A percentile compares a stretch with the other conserved stretches of the same genome.
Conservation (phyloP, 2,888 invertebrate species). For the Scotopteryx bipunctaria region DNA sequence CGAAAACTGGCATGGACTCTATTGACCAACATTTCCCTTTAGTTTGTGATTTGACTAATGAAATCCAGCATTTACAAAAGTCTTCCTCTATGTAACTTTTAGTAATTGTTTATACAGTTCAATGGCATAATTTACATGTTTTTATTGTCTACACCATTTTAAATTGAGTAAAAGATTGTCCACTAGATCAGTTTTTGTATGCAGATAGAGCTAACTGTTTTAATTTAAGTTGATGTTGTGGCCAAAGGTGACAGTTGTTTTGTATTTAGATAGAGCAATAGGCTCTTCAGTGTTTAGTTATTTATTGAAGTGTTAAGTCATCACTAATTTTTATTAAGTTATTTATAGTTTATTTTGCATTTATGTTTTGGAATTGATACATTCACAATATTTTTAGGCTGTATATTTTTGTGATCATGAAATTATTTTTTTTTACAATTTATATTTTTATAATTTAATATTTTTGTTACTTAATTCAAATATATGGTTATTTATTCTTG, state of each 20-base stretch:
- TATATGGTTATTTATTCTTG: constrained; percentile 5
- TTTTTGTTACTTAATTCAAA: constrained; percentile 3
- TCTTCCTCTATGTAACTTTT: background rate
- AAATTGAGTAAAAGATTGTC: background rate
- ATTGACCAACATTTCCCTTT: constrained; percentile 2
- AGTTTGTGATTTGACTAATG: background rate
- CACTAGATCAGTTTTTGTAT: constrained; percentile 21
- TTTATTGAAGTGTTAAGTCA: background rate
- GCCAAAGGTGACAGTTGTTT: constrained; percentile 26
- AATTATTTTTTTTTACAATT: background rate
- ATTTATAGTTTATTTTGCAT: constrained; percentile 12
- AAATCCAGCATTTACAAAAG: background rate
- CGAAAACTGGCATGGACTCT: constrained; percentile 16
- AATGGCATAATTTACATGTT: too few species aligned
- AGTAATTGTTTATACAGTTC: too few species aligned
- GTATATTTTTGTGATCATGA: constrained; percentile 2
- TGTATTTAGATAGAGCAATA: background rate
- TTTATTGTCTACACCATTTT: too few species aligned
- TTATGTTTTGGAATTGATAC: constrained; percentile 14
- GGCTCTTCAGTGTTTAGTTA: background rate
- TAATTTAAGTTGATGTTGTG: constrained; percentile 21
- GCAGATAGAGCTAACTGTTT: background rate
- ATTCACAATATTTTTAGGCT: constrained; percentile 2
- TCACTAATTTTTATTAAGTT: background rate
- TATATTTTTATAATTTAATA: constrained; percentile 2